phyloP scores from a whole-genome alignment of 2,113 vertebrate genomes.

The Rhea pennata region DNA sequence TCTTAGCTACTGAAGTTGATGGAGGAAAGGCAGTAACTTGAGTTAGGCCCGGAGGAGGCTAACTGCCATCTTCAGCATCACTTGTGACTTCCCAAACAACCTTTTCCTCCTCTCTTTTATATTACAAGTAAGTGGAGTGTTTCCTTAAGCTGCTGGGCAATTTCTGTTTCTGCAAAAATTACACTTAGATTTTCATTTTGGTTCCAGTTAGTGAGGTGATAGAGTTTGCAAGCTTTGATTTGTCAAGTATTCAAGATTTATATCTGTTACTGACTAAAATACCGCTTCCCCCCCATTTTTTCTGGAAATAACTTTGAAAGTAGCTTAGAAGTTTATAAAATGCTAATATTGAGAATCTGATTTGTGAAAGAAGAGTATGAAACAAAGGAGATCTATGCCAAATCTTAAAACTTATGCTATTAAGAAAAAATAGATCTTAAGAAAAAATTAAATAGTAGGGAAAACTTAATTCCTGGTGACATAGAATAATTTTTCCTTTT shows the following conservation, averaged over 20 bases:
- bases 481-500: not conserved
- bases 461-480: not conserved
- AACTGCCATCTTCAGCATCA: not conserved
- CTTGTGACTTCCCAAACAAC: not conserved
- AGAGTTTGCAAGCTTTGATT: not conserved
- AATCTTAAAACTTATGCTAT: not conserved
- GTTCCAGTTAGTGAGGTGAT: not conserved
- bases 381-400: not conserved
- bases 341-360: not conserved
- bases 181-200: accelerated
- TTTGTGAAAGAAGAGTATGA: not conserved
- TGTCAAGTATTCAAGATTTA: accelerated
- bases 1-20: not conserved
- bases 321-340: not conserved
- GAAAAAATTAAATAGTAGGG: not conserved
- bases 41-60: not conserved
- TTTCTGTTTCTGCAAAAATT: not conserved
- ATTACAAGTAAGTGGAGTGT: accelerated
- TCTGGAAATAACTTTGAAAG: not conserved
- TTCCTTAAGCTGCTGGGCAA: not conserved
- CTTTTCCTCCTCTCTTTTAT: no score
- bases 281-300: not conserved
- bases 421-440: not conserved
- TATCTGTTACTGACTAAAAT: not conserved
- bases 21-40: not conserved